Percentiles rank a stretch among this genome's conserved stretches.
Conservation (phyloP, 2,113 vertebrate genomes). For the Sinocyclocheilus anophthalmus region DNA sequence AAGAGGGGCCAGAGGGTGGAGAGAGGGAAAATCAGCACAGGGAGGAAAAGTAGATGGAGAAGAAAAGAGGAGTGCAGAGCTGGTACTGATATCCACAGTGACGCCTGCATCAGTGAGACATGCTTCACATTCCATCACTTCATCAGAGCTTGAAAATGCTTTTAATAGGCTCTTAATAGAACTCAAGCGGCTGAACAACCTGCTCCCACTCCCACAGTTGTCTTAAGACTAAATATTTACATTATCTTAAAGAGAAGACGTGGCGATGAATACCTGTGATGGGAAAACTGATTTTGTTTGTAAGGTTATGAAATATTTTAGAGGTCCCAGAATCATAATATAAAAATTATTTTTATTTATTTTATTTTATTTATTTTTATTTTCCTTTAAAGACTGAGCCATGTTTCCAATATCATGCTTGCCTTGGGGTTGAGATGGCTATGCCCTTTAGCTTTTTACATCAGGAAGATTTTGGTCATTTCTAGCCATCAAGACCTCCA, state of each 20-base stretch:
- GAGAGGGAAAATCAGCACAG: background rate
- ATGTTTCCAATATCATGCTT: no score
- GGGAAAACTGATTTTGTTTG: background rate
- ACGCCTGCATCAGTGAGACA: slow-evolving; percentile 70
- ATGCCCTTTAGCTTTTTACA: background rate
- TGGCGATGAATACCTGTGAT: background rate
- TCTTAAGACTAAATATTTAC: background rate
- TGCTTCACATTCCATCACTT: slow-evolving; percentile 86
- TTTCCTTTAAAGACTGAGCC: background rate
- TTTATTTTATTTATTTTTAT: no score
- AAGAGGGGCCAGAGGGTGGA: slow-evolving; percentile 20
- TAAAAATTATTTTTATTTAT: no score
- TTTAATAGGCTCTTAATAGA: slow-evolving; percentile 71
- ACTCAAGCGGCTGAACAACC: slow-evolving; percentile 30
- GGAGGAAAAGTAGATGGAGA: slow-evolving; percentile 23
- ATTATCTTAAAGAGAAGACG: background rate
- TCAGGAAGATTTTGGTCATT: background rate
- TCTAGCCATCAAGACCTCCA: background rate
- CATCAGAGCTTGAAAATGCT: slow-evolving; percentile 82
- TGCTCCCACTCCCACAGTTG: slow-evolving; percentile 19
- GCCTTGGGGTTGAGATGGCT: no score
- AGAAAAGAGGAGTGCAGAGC: slow-evolving; percentile 44
- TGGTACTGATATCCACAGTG: slow-evolving; percentile 56
- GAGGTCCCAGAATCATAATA: no score
- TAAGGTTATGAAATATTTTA: background rate